Conservation (phyloP, 2,113 vertebrate genomes). For the Cheirogaleus medius region DNA sequence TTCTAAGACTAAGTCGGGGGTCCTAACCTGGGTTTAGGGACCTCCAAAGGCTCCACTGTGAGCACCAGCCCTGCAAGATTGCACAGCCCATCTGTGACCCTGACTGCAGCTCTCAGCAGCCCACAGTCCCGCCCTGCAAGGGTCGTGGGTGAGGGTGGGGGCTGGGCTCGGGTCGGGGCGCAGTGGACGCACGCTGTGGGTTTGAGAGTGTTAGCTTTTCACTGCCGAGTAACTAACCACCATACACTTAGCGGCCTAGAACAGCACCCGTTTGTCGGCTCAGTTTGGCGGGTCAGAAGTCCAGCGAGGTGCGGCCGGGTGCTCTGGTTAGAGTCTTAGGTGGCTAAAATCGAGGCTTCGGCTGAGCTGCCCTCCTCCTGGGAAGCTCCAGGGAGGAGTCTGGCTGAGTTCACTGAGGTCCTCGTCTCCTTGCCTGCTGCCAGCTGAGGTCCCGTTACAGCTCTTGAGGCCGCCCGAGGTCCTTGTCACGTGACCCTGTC, state of each 20-base stretch:
- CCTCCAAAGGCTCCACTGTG: not conserved
- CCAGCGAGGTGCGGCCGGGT: not conserved
- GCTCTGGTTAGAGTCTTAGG: not conserved
- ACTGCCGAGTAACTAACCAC: not conserved
- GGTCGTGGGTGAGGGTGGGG: not conserved
- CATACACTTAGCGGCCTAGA: not conserved
- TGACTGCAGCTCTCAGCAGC: not conserved
- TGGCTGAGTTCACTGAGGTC: not conserved
- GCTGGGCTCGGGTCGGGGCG: not conserved
- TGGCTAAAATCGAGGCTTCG: not conserved
- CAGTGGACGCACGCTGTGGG: fast-evolving
- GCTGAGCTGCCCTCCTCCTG: not conserved
- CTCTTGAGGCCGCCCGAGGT: not conserved
- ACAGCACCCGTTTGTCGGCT: too few relatives aligned
- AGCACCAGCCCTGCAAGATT: not conserved
- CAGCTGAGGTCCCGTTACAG: not conserved
- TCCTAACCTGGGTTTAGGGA: not conserved
- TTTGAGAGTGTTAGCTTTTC: not conserved
- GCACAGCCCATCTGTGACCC: not conserved
- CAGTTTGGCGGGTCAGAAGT: not conserved
- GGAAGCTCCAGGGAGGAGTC: not conserved
- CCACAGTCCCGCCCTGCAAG: not conserved
- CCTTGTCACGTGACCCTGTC: not conserved
- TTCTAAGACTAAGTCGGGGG: not conserved
- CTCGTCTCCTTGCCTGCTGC: not conserved